Base-by-base conservation (phyloP, 2,888 invertebrate species). In the Entomobrya multifasciata region DNA sequence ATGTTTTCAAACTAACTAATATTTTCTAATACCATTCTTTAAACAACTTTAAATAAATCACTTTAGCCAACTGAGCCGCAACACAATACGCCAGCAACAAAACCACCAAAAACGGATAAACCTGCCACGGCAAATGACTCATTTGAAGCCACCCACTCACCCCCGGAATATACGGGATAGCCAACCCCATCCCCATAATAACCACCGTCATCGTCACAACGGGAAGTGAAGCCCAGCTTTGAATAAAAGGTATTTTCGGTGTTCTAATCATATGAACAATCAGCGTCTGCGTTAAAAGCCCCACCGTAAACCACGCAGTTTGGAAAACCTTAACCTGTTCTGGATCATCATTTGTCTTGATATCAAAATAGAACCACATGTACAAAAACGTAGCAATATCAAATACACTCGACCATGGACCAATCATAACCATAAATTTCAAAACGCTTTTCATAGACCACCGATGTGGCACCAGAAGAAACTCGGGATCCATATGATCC, bases 341-440 rank as follows among this genome's bases (percentile, higher is more conserved):
- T n/a, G n/a, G n/a, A 11, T 82, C 22, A 30, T 85, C 87, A 15
- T 74, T 10, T 0, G 79, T 76, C 8, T 81, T 30, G 13, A 87
- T 87, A 0, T 30, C 67, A 52, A 76, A 87, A 60, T 87, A 87
- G n/a, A 76, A 88, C 17, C 79, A 87, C 88, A 88, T 85, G 52
- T 36, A 88, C 4, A 62, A 27, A 25, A 88, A 88, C 0, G 84
- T 87, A 0, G 79, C 72, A 17, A 88, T 79, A 15, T 88, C 88
- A 60, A 88, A 88, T 1, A 88, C 76, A n/a, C 81, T 80, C 5
- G 88, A 88, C 88, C 87, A 88, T 0, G 88, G 88, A 15, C 88
- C 88, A 22, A 88, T 87, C 67, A 77, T 82, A 0, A 89, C 83
- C 89, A 89, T 89, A 41, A 89, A 89, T 13, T 60, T 78, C 5